Conservation (phyloP, 2,888 invertebrate genomes). For the Conistra vaccinii region DNA sequence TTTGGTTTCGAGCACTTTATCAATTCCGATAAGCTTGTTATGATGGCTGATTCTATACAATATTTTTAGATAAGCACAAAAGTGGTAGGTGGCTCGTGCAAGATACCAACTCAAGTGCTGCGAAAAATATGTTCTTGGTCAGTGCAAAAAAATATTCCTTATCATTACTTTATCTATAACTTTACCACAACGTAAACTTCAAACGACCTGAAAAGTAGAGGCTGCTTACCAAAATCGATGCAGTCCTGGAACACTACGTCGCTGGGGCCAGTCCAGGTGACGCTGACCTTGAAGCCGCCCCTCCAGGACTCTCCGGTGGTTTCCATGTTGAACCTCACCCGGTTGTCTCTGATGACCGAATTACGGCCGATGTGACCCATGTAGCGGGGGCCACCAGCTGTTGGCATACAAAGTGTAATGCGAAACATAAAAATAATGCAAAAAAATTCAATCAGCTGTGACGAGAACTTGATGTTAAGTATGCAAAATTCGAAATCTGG, state of each 20-base stretch:
- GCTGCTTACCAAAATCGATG: conserved; percentile 82
- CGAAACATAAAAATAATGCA: neutral
- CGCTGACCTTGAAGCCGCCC: conserved; percentile 77
- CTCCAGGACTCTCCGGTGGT: conserved; percentile 71
- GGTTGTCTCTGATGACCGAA: conserved; percentile 70
- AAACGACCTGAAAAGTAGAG: neutral
- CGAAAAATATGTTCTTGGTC: neutral
- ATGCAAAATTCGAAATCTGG: neutral
- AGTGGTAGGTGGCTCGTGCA: neutral
- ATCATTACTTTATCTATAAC: too few relatives aligned
- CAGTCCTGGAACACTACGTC: conserved; percentile 87
- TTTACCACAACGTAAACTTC: neutral
- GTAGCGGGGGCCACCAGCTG: conserved; percentile 70
- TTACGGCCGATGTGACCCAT: conserved; percentile 81
- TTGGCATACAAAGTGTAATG: neutral
- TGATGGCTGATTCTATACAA: conserved; percentile 5
- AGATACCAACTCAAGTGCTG: conserved; percentile 1
- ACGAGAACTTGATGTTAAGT: neutral
- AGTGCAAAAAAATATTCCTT: neutral
- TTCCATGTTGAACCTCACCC: conserved; percentile 76
- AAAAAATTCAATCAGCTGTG: neutral
- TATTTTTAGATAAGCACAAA: conserved; percentile 22
- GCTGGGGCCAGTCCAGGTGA: conserved; percentile 84
- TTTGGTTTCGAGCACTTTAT: conserved; percentile 37
- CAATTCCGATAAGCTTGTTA: conserved; percentile 35